Conservation (phyloP, 1,140 invertebrate genomes). For the Atopsyche davidsoni region DNA sequence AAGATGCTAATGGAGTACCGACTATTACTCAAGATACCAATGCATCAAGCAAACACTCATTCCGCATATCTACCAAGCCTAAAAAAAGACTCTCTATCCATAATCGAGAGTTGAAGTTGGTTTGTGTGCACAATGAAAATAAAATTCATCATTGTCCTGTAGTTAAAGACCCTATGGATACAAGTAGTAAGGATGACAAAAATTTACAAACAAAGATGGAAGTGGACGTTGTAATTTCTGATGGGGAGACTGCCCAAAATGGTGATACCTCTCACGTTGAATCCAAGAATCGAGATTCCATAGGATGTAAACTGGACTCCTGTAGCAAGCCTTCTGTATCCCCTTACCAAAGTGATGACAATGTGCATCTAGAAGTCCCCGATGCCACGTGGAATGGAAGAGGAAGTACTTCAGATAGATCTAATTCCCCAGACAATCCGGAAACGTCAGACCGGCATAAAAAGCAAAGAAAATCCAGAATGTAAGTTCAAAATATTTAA, state of each 20-base stretch:
- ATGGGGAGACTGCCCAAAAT: slow-evolving; percentile 2
- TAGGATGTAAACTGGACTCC: background rate
- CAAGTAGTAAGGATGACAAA: slow-evolving; percentile 16
- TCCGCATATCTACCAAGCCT: slow-evolving; percentile 41
- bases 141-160: slow-evolving; percentile 10
- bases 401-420: slow-evolving; percentile 20
- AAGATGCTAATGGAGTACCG: slow-evolving; percentile 14
- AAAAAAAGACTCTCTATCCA: slow-evolving; percentile 36
- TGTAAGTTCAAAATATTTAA: slow-evolving; percentile 22
- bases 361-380: slow-evolving; percentile 23
- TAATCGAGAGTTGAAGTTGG: slow-evolving; percentile 21
- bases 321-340: slow-evolving; percentile 16
- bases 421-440: slow-evolving; percentile 21
- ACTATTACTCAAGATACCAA: slow-evolving; percentile 17
- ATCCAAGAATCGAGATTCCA: background rate
- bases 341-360: slow-evolving; percentile 16
- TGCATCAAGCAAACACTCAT: slow-evolving; percentile 26
- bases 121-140: slow-evolving; percentile 22
- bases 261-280: background rate
- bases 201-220: slow-evolving; percentile 21
- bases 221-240: slow-evolving; percentile 27
- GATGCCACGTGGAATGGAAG: slow-evolving; percentile 25
- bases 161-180: slow-evolving; percentile 14
- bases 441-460: slow-evolving; percentile 20
- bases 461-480: slow-evolving; percentile 23